Percentiles rank a stretch among this genome's conserved stretches.
Evolutionary conservation across 2,797 vertebrate genomes (phyloP).

Genomic region (Muraenolepis orangiensis): DNA sequence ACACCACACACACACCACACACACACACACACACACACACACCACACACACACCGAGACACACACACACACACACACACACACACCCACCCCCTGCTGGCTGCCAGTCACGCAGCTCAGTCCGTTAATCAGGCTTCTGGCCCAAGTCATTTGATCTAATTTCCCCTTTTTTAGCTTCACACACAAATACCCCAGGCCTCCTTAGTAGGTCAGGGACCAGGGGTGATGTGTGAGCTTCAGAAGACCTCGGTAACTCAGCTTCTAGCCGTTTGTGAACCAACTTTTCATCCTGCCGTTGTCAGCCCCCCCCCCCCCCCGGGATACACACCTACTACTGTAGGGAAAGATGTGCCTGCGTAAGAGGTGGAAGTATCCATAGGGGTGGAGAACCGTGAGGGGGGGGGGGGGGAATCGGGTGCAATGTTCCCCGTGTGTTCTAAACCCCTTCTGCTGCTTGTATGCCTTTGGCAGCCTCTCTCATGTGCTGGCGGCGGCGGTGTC

Average conservation of each 20-base stretch:
- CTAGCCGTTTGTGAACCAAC: background rate
- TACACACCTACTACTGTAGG: background rate
- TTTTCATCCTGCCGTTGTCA: background rate
- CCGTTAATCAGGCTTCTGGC: background rate
- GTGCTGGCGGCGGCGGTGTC: background rate
- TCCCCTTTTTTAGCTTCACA: background rate
- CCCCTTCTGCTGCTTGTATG: background rate
- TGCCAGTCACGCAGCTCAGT: constrained; percentile 18
- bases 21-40: background rate
- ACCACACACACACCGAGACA: background rate
- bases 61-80: background rate
- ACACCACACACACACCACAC: background rate
- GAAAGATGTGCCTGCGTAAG: background rate
- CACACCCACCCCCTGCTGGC: constrained; percentile 4
- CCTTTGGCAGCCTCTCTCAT: constrained; percentile 18
- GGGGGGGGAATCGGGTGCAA: background rate
- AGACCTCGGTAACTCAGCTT: background rate
- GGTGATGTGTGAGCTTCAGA: background rate
- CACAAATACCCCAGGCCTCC: background rate
- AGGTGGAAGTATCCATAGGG: background rate
- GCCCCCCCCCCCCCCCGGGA: too few species aligned
- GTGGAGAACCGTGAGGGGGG: background rate
- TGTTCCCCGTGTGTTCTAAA: background rate
- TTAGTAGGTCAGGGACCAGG: background rate
- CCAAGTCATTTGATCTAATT: background rate